Evolutionary conservation across 2,113 vertebrate species (phyloP).

Genomic region (Phrynosoma blainvillii): DNA sequence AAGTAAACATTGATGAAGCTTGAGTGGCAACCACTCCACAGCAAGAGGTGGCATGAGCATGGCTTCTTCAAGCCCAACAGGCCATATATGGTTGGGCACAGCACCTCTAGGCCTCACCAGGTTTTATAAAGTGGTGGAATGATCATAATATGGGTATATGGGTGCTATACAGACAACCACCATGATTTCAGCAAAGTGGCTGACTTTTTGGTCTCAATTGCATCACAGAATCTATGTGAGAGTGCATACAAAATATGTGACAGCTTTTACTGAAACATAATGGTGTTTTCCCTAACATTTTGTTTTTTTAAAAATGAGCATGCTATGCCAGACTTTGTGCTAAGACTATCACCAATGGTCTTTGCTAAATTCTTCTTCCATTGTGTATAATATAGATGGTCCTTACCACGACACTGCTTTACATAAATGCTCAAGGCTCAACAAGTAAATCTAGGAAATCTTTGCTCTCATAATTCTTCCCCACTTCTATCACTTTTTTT

Average conservation of each 20-base stretch:
- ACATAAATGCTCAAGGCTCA: background rate
- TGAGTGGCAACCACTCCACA: no score
- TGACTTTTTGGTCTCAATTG: background rate
- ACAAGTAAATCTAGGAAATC: background rate
- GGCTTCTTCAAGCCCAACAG: no score
- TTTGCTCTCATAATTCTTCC: background rate
- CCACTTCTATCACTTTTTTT: background rate
- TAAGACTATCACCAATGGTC: background rate
- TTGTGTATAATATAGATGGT: background rate
- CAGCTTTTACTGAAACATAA: background rate
- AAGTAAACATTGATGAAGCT: no score
- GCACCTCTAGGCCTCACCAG: no score
- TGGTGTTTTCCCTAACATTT: background rate
- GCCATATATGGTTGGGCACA: no score
- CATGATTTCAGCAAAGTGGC: background rate
- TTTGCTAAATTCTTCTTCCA: background rate
- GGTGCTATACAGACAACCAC: no score
- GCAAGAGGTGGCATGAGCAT: no score
- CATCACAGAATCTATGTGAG: background rate
- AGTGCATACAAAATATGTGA: background rate
- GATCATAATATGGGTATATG: no score
- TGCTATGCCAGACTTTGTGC: background rate
- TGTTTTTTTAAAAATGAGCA: background rate
- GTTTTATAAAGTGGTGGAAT: no score
- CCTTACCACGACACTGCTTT: background rate